phyloP scores from a whole-genome alignment of 1,140 invertebrate species.

The Ips typographus region DNA sequence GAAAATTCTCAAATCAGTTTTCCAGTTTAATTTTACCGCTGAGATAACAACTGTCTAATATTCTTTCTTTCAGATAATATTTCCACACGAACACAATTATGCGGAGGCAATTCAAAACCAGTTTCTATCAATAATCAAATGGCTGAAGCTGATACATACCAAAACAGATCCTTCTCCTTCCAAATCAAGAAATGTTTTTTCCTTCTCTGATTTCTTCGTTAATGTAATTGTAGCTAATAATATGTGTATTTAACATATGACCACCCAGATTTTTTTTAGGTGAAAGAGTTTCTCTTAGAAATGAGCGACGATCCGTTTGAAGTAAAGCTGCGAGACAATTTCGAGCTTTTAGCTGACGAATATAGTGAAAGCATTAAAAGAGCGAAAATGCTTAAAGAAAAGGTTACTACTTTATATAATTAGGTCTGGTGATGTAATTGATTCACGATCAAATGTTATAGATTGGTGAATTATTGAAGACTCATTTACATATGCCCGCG shows the following conservation, averaged over 20 bases:
- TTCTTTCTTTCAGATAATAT: slow-evolving; percentile 39
- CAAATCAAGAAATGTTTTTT: no score
- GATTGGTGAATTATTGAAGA: slow-evolving; percentile 72
- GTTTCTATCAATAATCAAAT: slow-evolving; percentile 87
- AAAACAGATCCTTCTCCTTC: slow-evolving; percentile 53
- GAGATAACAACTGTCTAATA: not conserved
- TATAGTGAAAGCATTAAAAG: slow-evolving; percentile 93
- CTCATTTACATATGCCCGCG: slow-evolving; percentile 78
- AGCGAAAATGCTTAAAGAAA: slow-evolving; percentile 85
- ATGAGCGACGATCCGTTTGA: slow-evolving; percentile 98
- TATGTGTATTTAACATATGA: slow-evolving; percentile 55
- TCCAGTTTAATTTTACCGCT: no score
- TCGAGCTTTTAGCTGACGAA: slow-evolving; percentile 94
- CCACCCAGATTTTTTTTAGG: slow-evolving; percentile 51
- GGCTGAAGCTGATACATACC: slow-evolving; percentile 82
- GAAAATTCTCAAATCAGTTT: no score
- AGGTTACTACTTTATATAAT: slow-evolving; percentile 58
- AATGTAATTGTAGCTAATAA: no score
- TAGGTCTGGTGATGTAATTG: slow-evolving; percentile 21
- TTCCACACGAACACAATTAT: slow-evolving; percentile 84
- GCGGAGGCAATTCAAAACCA: slow-evolving; percentile 91
- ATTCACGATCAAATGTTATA: slow-evolving; percentile 40
- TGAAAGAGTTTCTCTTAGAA: slow-evolving; percentile 83
- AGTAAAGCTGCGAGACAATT: slow-evolving; percentile 93
- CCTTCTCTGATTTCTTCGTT: no score